These are phyloP conservation scores for Prunella strophiata DNA, from an alignment of 2,797 vertebrate genomes.

Conservation along the genomic window DNA sequence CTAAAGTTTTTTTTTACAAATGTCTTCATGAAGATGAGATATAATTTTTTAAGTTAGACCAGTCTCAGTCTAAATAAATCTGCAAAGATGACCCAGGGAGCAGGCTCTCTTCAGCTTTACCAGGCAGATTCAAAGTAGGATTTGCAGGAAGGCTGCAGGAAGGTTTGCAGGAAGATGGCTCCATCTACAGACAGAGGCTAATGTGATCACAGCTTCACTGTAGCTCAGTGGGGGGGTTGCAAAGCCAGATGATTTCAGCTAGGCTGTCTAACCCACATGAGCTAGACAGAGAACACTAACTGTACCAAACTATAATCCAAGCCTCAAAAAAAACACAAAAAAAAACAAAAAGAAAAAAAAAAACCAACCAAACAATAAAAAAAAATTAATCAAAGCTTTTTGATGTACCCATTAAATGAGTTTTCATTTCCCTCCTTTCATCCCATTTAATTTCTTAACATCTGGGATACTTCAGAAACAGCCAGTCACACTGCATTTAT, in stretches of 20 bases:
- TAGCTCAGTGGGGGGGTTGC: neutral
- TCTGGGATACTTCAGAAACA: neutral
- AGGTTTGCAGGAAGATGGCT: neutral
- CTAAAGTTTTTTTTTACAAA: neutral
- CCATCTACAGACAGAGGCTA: neutral
- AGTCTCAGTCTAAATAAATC: neutral
- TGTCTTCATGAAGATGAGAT: neutral
- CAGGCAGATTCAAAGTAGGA: neutral
- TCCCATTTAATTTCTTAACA: neutral
- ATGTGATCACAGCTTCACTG: neutral
- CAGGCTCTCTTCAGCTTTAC: neutral
- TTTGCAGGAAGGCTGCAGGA: neutral
- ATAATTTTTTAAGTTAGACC: neutral
- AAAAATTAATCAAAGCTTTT: neutral
- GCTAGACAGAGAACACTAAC: neutral
- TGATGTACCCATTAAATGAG: neutral
- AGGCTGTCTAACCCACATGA: neutral
- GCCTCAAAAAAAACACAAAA: neutral
- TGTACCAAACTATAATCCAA: neutral
- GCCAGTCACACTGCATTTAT: neutral
- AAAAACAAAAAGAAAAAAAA: neutral
- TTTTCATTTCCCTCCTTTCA: neutral
- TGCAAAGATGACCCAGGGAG: neutral
- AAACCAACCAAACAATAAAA: no score
- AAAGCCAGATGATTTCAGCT: neutral